Percentiles rank a stretch among this genome's conserved stretches.
Evolutionary conservation across 1,140 invertebrate genomes (phyloP).

Genomic region (Lasioglossum baleicum): DNA sequence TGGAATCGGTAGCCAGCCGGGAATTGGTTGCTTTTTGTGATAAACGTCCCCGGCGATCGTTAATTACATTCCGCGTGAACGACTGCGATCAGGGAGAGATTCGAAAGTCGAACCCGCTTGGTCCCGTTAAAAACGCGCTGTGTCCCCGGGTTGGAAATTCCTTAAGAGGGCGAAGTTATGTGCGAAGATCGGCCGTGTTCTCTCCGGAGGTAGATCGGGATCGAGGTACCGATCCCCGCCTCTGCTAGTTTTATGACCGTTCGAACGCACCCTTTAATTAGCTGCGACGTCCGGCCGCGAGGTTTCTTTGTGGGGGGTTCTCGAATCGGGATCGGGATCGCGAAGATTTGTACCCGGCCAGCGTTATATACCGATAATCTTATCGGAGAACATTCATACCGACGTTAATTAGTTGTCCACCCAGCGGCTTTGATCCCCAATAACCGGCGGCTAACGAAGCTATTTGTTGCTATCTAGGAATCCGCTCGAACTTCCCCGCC

Average conservation of each 20-base stretch:
- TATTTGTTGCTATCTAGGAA: conserved; percentile 19
- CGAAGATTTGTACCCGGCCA: conserved; percentile 34
- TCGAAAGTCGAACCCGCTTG: conserved; percentile 57
- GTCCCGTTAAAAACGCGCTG: conserved; percentile 22
- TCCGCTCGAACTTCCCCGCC: conserved; percentile 22
- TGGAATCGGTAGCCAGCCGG: neutral
- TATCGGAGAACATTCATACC: conserved; percentile 10
- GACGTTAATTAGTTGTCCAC: conserved; percentile 49
- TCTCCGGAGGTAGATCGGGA: conserved; percentile 25
- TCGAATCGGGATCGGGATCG: conserved; percentile 44
- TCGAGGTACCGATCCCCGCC: conserved; percentile 24
- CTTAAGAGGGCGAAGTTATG: conserved; percentile 48
- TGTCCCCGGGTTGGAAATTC: conserved; percentile 44
- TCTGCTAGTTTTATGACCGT: conserved; percentile 24
- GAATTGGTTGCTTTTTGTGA: conserved; percentile 69
- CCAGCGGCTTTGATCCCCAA: conserved; percentile 20
- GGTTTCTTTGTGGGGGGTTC: conserved; percentile 50
- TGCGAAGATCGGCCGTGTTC: conserved; percentile 33
- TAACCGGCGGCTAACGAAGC: conserved; percentile 29
- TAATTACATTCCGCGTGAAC: conserved; percentile 76
- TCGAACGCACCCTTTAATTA: conserved; percentile 55
- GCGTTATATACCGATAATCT: conserved; percentile 35
- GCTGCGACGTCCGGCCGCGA: conserved; percentile 26
- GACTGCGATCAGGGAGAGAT: conserved; percentile 66
- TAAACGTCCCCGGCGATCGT: conserved; percentile 66